Base-by-base conservation (phyloP, 2,888 invertebrate genomes). In the Drosophila robusta region DNA sequence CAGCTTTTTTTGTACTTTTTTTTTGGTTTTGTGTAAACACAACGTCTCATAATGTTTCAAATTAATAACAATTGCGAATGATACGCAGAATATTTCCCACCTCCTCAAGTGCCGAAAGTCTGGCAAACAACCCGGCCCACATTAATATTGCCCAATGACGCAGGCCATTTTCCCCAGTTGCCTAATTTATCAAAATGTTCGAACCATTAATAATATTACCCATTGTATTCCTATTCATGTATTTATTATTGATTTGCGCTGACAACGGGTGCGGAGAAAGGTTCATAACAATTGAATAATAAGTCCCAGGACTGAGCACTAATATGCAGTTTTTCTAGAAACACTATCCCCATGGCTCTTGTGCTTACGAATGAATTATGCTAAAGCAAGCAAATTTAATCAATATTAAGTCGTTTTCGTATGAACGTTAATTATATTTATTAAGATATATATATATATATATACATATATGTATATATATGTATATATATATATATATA, bases 1-100 rank as follows among this genome's bases (percentile, higher is more conserved):
- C 4, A 41, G 3, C 29, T 62, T 36, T 18, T 26, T 14, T 34
- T 11, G 34, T 32, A 36, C 45, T 42, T 9, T 56, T 56, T 56
- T 42, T 34, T 46, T 18, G 22, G 57, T 57, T 67, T 70, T 73
- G 70, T 73, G 87, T 84, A 84, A 87, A 83, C 87, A 87, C 52
- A 68, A 36, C 55, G 63, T 75, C 66, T 61, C 75, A 78, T 73
- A 80, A 84, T 87, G 82, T 87, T 87, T 70, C 54, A 69, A 84
- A 87, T 83, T 83, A 83, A 87, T 83, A 83, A 83, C 78, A 84
- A 87, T 80, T 86, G 80, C 58, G 71, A 70, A 66, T 76, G 66
- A 75, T 75, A 66, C 54, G 74, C 61, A 16, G 44, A 75, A 70
- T 62, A 66, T 76, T 56, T 58, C 39, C 74, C 74, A 44, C 39